phyloP scores from a whole-genome alignment of 2,888 invertebrate species.

The Beris chalybata region DNA sequence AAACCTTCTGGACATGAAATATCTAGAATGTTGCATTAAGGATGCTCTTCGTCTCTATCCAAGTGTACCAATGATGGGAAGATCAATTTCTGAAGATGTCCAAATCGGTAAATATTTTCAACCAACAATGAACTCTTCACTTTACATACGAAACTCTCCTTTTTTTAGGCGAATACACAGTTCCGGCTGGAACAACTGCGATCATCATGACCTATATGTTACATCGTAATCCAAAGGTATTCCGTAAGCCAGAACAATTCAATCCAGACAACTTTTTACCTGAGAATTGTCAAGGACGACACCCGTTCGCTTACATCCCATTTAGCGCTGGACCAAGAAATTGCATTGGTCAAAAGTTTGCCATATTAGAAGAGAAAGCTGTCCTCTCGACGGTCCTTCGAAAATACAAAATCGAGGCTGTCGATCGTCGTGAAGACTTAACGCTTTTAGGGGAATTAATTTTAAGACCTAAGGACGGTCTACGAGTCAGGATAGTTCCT shows the following conservation, averaged over 20 bases:
- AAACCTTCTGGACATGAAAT: conserved; percentile 66
- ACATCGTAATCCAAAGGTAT: conserved; percentile 67
- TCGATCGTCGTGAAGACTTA: conserved; percentile 62
- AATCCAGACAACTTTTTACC: conserved; percentile 73
- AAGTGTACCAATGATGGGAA: conserved; percentile 67
- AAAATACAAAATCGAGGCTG: conserved; percentile 60
- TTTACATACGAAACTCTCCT: neutral
- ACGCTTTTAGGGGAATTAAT: conserved; percentile 64
- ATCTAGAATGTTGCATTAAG: conserved; percentile 71
- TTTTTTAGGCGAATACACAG: conserved; percentile 48
- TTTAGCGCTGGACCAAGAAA: conserved; percentile 71
- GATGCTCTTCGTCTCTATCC: conserved; percentile 69
- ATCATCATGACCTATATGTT: conserved; percentile 66
- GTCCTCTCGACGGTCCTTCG: conserved; percentile 62
- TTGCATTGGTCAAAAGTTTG: conserved; percentile 62
- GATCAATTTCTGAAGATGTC: conserved; percentile 61
- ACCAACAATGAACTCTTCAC: conserved; percentile 16
- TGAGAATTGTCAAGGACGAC: conserved; percentile 62
- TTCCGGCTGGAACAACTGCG: conserved; percentile 59
- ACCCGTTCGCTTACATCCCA: conserved; percentile 69
- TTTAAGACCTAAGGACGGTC: conserved; percentile 62
- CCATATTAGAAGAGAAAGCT: conserved; percentile 62
- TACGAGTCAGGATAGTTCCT: conserved; percentile 57
- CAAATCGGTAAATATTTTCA: conserved; percentile 58
- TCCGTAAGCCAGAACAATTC: conserved; percentile 68